A percentile compares a stretch with the other conserved stretches of the same genome.
Conservation (phyloP, 2,888 invertebrate species). For the Thymelicus acteon region DNA sequence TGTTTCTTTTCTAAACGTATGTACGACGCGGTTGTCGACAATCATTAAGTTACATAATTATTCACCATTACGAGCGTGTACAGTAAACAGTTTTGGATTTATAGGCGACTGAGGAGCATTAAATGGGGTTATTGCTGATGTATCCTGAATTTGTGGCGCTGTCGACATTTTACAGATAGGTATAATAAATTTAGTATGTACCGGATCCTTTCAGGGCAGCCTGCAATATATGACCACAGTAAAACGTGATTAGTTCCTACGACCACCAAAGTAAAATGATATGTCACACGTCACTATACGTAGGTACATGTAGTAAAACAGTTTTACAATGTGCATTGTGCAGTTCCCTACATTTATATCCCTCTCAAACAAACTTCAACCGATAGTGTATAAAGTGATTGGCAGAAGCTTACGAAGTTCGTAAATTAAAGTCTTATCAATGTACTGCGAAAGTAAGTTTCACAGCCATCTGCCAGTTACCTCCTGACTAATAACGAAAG, state of each 20-base stretch:
- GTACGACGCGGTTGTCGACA: constrained; percentile 59
- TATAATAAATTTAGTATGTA: constrained; percentile 26
- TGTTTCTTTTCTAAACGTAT: constrained; percentile 60
- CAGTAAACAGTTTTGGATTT: constrained; percentile 72
- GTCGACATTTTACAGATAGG: constrained; percentile 32
- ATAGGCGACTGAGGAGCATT: constrained; percentile 60
- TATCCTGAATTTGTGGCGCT: constrained; percentile 34
- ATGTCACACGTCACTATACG: not conserved
- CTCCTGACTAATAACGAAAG: constrained; percentile 37
- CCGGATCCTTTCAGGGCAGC: constrained; percentile 25
- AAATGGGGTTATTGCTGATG: constrained; percentile 40
- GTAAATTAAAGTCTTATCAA: constrained; percentile 35
- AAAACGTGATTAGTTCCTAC: constrained; percentile 22
- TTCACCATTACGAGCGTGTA: constrained; percentile 70
- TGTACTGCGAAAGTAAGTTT: constrained; percentile 33
- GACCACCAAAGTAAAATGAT: constrained; percentile 8
- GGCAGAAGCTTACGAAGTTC: not conserved
- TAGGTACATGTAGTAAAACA: not conserved
- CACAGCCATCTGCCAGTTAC: constrained; percentile 56
- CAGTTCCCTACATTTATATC: not conserved
- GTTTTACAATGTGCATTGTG: too few relatives aligned
- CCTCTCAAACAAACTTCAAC: not conserved
- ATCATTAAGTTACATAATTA: constrained; percentile 73
- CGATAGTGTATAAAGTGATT: not conserved
- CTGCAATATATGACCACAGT: constrained; percentile 26